Evolutionary conservation across 2,113 vertebrate genomes (phyloP), one percentile per base, ranked within the genome.

Genomic region (Perca fluviatilis): DNA sequence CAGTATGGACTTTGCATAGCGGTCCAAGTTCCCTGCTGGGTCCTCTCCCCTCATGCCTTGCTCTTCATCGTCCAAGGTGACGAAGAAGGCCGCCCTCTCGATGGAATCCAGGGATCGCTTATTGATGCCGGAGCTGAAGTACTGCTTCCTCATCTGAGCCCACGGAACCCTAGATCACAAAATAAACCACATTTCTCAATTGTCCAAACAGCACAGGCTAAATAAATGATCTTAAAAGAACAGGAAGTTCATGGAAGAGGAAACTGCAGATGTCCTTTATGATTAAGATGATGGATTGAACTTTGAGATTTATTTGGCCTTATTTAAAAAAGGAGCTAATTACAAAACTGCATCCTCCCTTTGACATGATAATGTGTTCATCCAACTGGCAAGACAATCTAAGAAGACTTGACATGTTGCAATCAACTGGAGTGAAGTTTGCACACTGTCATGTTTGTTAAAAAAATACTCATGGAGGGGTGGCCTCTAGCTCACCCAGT

Each of bases 71-170:
- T 97, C 97, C 11, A 98, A 91, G 0, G 96, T 97, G 0, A 98
- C 86, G 2, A 98, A 97, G 91, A 98, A 97, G 0, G 97, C 97
- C 0, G 97, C 96, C 63, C 92, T 95, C 81, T 98, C 97, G 12
- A 98, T 96, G 1, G 88, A 67, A 61, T 96, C 96, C 77, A 98
- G 84, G 0, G 97, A 95, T 0, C 90, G 86, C 33, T 91, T 90
- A 11, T 97, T 96, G 51, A 93, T 84, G 3, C 94, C 95, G 0
- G 87, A 92, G 92, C 94, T 91, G 87, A 98, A 95, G 67, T 93
- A 90, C 53, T 89, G 80, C 74, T 95, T 95, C 78, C 96, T 95
- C 3, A 91, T 92, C 63, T 91, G 93, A 67, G 94, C 93, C 97
- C 97, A 98, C 4, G 92, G 92, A 40, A 92, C 83, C 89, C 97